A percentile compares a stretch with the other conserved stretches of the same genome.
These are phyloP conservation scores for Tiliacea aurago DNA, from an alignment of 2,888 invertebrate species.

Conservation along the genomic window DNA sequence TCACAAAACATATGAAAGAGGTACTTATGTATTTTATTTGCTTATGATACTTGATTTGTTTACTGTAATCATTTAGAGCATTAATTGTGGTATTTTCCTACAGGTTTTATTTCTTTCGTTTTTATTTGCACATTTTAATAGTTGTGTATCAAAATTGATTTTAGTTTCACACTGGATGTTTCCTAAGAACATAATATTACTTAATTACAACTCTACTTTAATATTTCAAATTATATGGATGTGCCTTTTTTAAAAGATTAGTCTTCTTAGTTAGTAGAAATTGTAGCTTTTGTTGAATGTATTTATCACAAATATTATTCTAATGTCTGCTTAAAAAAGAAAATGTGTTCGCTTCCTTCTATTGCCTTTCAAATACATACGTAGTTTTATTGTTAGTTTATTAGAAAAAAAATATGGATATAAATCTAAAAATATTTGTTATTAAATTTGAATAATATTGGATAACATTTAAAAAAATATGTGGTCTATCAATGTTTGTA, in stretches of 20 bases:
- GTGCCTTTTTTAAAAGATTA: constrained; percentile 82
- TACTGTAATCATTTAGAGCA: constrained; percentile 35
- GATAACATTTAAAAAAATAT: constrained; percentile 44
- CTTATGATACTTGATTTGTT: constrained; percentile 40
- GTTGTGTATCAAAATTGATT: not conserved
- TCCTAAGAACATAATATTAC: not conserved
- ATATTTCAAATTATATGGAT: constrained; percentile 76
- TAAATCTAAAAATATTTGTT: constrained; percentile 43
- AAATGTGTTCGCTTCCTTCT: constrained; percentile 35
- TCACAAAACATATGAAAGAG: too few relatives aligned
- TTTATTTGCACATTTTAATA: constrained; percentile 4
- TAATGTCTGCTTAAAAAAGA: constrained; percentile 13
- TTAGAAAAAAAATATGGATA: constrained; percentile 38
- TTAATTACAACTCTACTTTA: constrained; percentile 37
- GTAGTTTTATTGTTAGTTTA: constrained; percentile 58
- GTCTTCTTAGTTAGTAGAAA: constrained; percentile 67
- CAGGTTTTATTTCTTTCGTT: not conserved
- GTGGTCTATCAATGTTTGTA: constrained; percentile 60
- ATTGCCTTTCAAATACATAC: constrained; percentile 39
- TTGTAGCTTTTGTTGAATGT: constrained; percentile 54
- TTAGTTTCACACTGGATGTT: not conserved
- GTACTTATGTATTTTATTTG: too few relatives aligned
- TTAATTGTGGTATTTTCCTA: constrained; percentile 4
- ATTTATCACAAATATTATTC: constrained; percentile 1
- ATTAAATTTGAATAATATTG: constrained; percentile 42